Evolutionary conservation across 1,140 invertebrate genomes (phyloP), one percentile per base, ranked within the genome.

Genomic region (Meteorus sp.): DNA sequence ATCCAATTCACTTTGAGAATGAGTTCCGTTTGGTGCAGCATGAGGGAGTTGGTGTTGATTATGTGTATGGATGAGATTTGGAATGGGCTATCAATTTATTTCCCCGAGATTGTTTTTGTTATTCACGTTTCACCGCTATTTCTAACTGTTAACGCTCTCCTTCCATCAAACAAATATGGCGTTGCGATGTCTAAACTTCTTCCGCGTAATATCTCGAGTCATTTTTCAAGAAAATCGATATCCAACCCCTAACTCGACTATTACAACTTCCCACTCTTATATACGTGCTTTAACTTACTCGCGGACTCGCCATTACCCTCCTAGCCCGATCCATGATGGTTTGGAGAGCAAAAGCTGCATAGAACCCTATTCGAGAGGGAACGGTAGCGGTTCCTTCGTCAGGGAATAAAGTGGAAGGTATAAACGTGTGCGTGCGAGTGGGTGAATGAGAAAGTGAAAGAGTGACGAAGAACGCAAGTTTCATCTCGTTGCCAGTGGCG

Each of bases 141-240:
- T 5, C 44, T 15, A 48, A 48, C 23, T 48, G 29, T 48, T 48
- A n/a, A 48, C 45, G 45, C 45, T 48, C 31, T n/a, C 17, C 45
- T 17, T 29, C 11, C n/a, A n/a, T 9, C 13, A 29, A 5, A 29
- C 23, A 11, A 29, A 27, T 25, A 6, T n/a, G 13, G n/a, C 20
- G n/a, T 7, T 22, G 9, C 35, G 9, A 2, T 2, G 13, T n/a
- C 33, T 4, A 43, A 43, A 43, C 43, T 25, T 13, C n/a, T 9
- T 25, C 25, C 20, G 20, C 47, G 15, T 31, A 52, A 37, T 52
- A 52, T 52, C 9, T 15, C 50, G 8, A 52, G 31, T 52, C 50
- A 52, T 52, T 52, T 52, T 37, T 52, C 50, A 52, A 27, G 50
- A 23, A 52, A 52, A 52, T 52, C 50, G 33, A 52, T 52, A n/a